phyloP scores from a whole-genome alignment of 2,797 vertebrate species.

The Euthynnus affinis region DNA sequence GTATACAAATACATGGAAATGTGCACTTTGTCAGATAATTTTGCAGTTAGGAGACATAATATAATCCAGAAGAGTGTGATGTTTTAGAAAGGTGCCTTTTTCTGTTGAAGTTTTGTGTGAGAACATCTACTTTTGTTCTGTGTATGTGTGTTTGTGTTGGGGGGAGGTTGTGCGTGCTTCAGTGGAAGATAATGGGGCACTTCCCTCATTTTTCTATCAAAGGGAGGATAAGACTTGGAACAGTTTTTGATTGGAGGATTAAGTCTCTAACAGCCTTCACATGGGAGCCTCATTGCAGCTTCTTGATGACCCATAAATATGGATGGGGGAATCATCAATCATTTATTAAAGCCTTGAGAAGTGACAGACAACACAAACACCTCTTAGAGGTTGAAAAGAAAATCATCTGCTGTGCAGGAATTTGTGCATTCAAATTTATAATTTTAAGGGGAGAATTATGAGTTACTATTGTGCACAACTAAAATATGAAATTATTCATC shows the following conservation, averaged over 20 bases:
- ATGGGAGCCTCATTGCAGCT: constrained; percentile 34
- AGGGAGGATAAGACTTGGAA: constrained; percentile 24
- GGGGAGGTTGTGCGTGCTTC: background rate
- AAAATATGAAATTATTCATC: too few relatives aligned
- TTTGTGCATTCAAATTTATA: too few relatives aligned
- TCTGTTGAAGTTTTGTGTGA: background rate
- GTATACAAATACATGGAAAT: background rate
- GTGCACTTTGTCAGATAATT: background rate
- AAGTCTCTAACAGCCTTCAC: constrained; percentile 72
- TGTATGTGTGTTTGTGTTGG: background rate
- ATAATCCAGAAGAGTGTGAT: background rate
- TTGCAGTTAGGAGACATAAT: background rate
- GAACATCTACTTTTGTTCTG: background rate
- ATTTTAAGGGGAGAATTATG: too few relatives aligned
- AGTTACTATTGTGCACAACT: too few relatives aligned
- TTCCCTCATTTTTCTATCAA: constrained; percentile 29
- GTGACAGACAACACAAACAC: constrained; percentile 45
- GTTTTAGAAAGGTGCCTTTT: background rate
- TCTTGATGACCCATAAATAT: constrained; percentile 84
- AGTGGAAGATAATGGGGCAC: constrained; percentile 15
- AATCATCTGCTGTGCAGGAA: constrained; percentile 2
- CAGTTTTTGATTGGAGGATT: constrained; percentile 72
- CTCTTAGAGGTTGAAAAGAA: constrained; percentile 45
- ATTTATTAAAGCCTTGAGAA: constrained; percentile 68
- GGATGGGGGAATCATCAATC: constrained; percentile 71